Percentiles rank a stretch among this genome's conserved stretches.
Conservation (phyloP, 2,797 vertebrate species). For the Apodemus agrarius region DNA sequence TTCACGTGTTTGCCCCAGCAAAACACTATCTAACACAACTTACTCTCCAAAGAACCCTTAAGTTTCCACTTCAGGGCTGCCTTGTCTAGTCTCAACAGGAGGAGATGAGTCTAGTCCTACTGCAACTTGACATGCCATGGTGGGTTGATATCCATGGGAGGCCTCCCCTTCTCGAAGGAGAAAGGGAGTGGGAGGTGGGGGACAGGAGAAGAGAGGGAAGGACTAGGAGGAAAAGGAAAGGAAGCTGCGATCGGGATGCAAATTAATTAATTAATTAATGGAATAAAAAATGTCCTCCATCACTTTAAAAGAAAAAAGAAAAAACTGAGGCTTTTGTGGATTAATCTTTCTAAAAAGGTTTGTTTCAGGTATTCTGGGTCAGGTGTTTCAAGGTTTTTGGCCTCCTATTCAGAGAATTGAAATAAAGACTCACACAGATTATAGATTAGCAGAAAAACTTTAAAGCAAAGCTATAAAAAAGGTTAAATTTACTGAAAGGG, state of each 20-base stretch:
- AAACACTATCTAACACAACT: background rate
- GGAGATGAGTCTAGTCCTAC: background rate
- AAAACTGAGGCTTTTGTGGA: background rate
- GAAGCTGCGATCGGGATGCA: background rate
- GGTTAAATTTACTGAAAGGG: background rate
- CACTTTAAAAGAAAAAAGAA: background rate
- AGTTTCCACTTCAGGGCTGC: background rate
- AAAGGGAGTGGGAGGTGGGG: background rate
- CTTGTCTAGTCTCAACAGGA: background rate
- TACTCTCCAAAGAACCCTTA: background rate
- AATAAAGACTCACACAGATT: background rate
- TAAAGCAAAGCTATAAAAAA: background rate
- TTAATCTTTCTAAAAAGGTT: slow-evolving; percentile 1
- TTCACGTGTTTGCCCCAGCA: background rate
- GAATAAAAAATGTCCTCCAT: background rate
- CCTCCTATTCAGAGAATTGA: background rate
- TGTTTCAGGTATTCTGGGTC: background rate
- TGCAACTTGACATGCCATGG: background rate
- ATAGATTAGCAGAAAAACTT: background rate
- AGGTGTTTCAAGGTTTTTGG: background rate
- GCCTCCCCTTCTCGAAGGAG: background rate
- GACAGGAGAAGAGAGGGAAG: background rate
- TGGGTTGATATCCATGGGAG: background rate
- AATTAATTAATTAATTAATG: background rate
- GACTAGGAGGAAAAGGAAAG: background rate